Evolutionary conservation across 2,797 vertebrate genomes (phyloP).

Genomic region (Etheostoma nigrum): DNA sequence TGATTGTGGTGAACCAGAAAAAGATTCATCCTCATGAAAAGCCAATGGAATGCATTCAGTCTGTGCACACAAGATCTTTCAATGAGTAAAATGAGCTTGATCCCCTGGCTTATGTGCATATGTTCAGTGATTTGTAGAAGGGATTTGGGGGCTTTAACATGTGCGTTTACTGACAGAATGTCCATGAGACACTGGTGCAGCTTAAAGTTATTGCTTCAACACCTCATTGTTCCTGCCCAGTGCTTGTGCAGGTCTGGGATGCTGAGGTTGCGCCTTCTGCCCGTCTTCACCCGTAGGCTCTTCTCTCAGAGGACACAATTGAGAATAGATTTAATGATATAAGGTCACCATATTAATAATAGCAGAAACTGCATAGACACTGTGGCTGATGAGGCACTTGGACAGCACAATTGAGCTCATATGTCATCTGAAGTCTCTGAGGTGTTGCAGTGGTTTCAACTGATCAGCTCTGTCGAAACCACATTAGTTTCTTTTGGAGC

Average conservation of each 20-base stretch:
- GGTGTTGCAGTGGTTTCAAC: constrained; percentile 69
- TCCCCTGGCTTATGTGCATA: constrained; percentile 80
- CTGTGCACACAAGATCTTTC: constrained; percentile 70
- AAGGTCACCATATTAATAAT: constrained; percentile 69
- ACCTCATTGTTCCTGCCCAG: constrained; percentile 63
- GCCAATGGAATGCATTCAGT: constrained; percentile 77
- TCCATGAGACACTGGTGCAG: constrained; percentile 69
- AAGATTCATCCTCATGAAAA: constrained; percentile 66
- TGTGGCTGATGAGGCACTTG: constrained; percentile 49
- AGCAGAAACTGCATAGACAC: constrained; percentile 52
- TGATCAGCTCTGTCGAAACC: constrained; percentile 66
- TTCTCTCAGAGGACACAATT: constrained; percentile 47
- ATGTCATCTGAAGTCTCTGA: constrained; percentile 67
- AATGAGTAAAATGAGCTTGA: constrained; percentile 81
- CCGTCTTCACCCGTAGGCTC: constrained; percentile 37
- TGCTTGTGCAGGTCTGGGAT: constrained; percentile 37
- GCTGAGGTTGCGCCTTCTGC: constrained; percentile 60
- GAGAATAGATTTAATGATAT: constrained; percentile 58
- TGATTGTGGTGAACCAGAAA: constrained; percentile 60
- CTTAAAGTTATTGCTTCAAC: constrained; percentile 63
- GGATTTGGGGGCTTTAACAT: constrained; percentile 83
- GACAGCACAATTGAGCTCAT: constrained; percentile 49
- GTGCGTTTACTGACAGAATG: constrained; percentile 73
- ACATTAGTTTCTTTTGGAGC: constrained; percentile 65
- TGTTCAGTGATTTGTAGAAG: constrained; percentile 85